phyloP scores from a whole-genome alignment of 64 coral and sea anemone species.

The Catalaphyllia jardinei region DNA sequence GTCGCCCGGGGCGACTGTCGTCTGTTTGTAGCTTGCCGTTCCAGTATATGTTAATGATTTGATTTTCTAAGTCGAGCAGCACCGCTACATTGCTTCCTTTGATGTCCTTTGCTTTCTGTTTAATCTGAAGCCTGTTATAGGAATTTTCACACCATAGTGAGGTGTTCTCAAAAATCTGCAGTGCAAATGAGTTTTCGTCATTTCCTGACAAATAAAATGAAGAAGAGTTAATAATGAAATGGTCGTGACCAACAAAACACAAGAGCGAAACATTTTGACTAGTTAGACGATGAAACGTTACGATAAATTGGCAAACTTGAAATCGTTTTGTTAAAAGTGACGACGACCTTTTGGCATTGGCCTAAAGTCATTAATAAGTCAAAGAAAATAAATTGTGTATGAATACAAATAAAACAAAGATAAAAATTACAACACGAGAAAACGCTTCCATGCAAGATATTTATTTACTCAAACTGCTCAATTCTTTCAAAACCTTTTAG shows the following conservation, averaged over 20 bases:
- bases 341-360: no score
- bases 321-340: no score
- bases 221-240: neutral
- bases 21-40: conserved; percentile 83
- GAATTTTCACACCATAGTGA: conserved; percentile 70
- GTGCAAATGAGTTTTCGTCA: conserved; percentile 58
- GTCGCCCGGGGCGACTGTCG: conserved; percentile 65
- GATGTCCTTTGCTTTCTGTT: conserved; percentile 70
- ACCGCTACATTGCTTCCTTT: conserved; percentile 86
- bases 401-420: no score
- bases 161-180: conserved; percentile 78
- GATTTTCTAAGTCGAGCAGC: conserved; percentile 66
- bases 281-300: no score
- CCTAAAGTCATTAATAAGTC: no score
- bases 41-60: conserved; percentile 73
- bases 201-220: conserved; percentile 35
- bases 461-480: no score
- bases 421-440: no score
- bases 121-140: conserved; percentile 62
- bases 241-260: neutral
- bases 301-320: no score
- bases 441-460: no score
- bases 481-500: no score
- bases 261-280: neutral
- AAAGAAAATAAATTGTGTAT: no score